phyloP scores from a whole-genome alignment of 2,797 vertebrate species.

The Anomalospiza imberbis region DNA sequence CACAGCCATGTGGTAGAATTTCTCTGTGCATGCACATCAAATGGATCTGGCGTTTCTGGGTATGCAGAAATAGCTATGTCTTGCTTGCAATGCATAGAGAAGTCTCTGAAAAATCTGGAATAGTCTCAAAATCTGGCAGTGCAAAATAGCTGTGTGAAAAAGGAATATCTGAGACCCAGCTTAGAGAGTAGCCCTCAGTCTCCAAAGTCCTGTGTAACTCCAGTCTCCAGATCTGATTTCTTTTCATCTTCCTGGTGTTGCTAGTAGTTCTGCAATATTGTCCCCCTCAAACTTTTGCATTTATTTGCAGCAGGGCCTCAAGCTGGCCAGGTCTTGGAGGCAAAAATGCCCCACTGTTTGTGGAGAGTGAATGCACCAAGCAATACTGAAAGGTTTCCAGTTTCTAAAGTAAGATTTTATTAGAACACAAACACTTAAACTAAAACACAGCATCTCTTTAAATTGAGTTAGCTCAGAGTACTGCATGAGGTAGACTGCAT shows the following conservation, averaged over 20 bases:
- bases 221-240: background rate
- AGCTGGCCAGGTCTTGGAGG: background rate
- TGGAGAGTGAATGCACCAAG: background rate
- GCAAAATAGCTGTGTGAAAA: background rate
- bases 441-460: background rate
- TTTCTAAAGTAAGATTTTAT: conserved; percentile 7
- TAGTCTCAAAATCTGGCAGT: background rate
- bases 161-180: background rate
- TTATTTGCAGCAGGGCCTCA: background rate
- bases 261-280: background rate
- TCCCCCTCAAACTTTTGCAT: background rate
- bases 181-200: background rate
- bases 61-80: background rate
- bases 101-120: background rate
- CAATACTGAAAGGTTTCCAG: background rate
- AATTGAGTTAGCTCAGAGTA: background rate
- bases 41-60: background rate
- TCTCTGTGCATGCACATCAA: background rate
- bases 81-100: background rate
- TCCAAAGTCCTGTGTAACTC: background rate
- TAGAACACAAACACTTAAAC: background rate
- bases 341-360: background rate
- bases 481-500: background rate
- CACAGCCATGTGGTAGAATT: accelerated
- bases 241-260: background rate